A percentile compares a stretch with the other conserved stretches of the same genome.
Evolutionary conservation across 2,888 invertebrate genomes (phyloP).

Genomic region (Hofmannophila pseudospretella): DNA sequence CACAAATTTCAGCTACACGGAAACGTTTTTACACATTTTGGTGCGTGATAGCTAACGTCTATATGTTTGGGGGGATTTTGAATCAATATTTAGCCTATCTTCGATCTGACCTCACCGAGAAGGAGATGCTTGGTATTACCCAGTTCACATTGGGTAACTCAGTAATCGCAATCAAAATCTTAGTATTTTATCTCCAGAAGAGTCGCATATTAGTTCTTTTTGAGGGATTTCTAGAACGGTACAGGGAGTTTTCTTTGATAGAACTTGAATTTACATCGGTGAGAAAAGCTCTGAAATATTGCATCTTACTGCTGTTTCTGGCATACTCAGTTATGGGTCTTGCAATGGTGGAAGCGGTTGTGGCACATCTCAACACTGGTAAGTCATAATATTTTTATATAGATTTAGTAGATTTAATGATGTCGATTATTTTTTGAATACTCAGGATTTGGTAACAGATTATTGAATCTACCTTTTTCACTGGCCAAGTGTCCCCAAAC

Average conservation of each 20-base stretch:
- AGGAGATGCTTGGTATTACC: slow-evolving; percentile 37
- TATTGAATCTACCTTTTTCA: too few relatives aligned
- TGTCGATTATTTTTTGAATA: too few relatives aligned
- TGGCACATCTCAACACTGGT: slow-evolving; percentile 37
- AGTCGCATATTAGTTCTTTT: slow-evolving; percentile 29
- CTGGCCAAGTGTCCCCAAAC: too few relatives aligned
- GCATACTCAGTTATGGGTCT: slow-evolving; percentile 25
- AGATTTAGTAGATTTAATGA: too few relatives aligned
- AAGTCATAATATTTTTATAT: neutral
- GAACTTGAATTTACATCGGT: slow-evolving; percentile 33
- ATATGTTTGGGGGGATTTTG: slow-evolving; percentile 23
- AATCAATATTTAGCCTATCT: slow-evolving; percentile 32
- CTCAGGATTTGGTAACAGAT: too few relatives aligned
- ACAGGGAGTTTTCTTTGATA: slow-evolving; percentile 21
- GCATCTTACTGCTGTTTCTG: slow-evolving; percentile 14
- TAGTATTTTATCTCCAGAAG: slow-evolving; percentile 31
- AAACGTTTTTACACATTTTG: slow-evolving; percentile 30
- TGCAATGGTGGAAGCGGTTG: slow-evolving; percentile 28
- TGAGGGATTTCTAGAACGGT: slow-evolving; percentile 36
- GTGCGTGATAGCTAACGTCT: slow-evolving; percentile 30
- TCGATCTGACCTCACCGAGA: slow-evolving; percentile 31
- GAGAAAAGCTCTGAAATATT: slow-evolving; percentile 25
- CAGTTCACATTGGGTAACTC: slow-evolving; percentile 39
- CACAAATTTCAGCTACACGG: slow-evolving; percentile 8
- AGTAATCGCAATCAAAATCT: slow-evolving; percentile 31